Evolutionary conservation across 2,797 vertebrate species (phyloP).

Genomic region (Helarctos malayanus): DNA sequence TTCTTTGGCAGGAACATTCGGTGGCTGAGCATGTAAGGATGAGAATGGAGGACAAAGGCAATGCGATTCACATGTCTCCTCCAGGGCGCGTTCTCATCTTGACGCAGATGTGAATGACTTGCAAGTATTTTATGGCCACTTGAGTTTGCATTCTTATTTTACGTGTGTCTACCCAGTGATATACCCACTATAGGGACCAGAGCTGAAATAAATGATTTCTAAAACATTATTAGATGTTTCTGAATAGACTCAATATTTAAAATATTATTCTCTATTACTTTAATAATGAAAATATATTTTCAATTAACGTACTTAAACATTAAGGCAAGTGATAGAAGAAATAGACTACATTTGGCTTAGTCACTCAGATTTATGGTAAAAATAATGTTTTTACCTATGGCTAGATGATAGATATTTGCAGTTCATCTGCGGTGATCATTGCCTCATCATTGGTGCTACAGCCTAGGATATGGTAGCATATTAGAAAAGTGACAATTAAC

Average conservation of each 20-base stretch:
- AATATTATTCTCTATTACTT: neutral
- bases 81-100: neutral
- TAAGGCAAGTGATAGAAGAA: neutral
- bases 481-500: constrained; percentile 79
- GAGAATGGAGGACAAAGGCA: neutral
- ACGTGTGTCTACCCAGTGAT: neutral
- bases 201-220: neutral
- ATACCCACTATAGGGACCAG: neutral
- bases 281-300: neutral
- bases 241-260: neutral
- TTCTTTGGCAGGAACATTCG: neutral
- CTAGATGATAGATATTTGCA: neutral
- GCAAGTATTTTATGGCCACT: neutral
- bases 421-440: neutral
- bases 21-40: neutral
- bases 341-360: neutral
- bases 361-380: neutral
- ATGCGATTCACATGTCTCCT: accelerated
- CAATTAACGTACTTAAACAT: neutral
- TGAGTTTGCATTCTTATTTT: neutral
- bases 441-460: neutral
- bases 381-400: neutral
- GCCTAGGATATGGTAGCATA: constrained; percentile 53
- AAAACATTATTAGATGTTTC: neutral
- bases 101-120: neutral